A percentile compares a stretch with the other conserved stretches of the same genome.
Evolutionary conservation across 2,113 vertebrate species (phyloP).

Genomic region (Pteruthius melanotis): DNA sequence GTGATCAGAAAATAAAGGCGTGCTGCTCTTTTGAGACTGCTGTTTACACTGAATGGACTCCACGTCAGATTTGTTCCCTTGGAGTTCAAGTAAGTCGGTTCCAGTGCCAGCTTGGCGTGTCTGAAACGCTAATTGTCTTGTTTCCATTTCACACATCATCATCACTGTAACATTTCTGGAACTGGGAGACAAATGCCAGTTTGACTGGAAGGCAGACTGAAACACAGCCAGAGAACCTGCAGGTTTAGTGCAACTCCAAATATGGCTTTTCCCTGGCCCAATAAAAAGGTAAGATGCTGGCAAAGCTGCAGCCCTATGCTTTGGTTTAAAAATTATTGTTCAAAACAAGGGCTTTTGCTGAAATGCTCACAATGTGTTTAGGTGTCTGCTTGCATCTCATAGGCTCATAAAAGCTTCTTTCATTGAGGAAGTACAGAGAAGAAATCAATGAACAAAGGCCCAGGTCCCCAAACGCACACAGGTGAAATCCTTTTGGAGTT

Average conservation of each 20-base stretch:
- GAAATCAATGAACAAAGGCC: background rate
- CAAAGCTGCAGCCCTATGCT: background rate
- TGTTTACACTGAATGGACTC: background rate
- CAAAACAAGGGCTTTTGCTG: background rate
- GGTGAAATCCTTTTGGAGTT: background rate
- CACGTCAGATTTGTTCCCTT: background rate
- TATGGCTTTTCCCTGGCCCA: background rate
- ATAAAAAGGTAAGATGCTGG: background rate
- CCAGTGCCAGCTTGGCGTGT: background rate
- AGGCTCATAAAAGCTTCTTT: background rate
- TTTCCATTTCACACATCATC: conserved; percentile 19
- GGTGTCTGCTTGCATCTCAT: background rate
- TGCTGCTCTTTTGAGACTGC: background rate
- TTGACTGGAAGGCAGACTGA: background rate
- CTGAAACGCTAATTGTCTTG: background rate
- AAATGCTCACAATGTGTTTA: background rate
- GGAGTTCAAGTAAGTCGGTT: background rate
- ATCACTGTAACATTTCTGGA: background rate
- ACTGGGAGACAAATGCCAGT: background rate
- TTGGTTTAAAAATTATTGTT: background rate
- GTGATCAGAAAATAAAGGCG: background rate
- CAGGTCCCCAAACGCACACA: background rate
- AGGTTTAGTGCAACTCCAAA: background rate
- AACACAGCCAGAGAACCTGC: background rate
- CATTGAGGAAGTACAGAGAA: background rate